Percentiles rank a stretch among this genome's conserved stretches.
phyloP scores from a whole-genome alignment of 2,888 invertebrate genomes.

The Allolobophora icterica region DNA sequence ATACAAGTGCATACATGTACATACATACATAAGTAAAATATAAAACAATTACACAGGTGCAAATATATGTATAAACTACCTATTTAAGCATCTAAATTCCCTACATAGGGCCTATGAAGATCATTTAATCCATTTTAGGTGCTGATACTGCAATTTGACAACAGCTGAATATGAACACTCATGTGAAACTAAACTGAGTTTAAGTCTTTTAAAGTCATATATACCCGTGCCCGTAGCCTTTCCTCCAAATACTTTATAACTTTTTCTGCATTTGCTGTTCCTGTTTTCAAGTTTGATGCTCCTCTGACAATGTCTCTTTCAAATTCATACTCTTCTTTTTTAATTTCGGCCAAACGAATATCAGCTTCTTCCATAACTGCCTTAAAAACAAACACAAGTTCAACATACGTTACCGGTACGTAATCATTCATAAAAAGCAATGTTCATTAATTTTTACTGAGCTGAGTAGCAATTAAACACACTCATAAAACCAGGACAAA shows the following conservation, averaged over 20 bases:
- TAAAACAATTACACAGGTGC: background rate
- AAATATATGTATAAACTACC: background rate
- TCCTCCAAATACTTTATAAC: conserved; percentile 64
- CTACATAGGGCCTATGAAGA: too few species aligned
- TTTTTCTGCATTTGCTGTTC: conserved; percentile 63
- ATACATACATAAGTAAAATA: background rate
- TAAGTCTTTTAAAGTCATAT: conserved; percentile 34
- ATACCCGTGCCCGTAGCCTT: conserved; percentile 60
- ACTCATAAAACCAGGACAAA: background rate
- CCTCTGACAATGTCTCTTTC: conserved; percentile 64
- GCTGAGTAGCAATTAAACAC: too few species aligned
- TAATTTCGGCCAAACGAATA: conserved; percentile 60
- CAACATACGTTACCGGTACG: background rate
- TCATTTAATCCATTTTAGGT: too few species aligned
- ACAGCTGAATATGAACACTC: background rate
- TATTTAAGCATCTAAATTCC: background rate
- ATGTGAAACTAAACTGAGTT: conserved; percentile 14
- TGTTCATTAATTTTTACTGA: too few species aligned
- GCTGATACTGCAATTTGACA: background rate
- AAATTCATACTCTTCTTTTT: conserved; percentile 64
- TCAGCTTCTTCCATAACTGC: conserved; percentile 65
- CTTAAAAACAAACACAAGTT: conserved; percentile 46
- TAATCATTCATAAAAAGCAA: background rate
- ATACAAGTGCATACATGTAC: too few species aligned
- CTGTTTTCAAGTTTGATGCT: conserved; percentile 57